Evolutionary conservation across 2,888 invertebrate genomes (phyloP), one percentile per base, ranked within the genome.

Genomic region (Matsumyia berberina): DNA sequence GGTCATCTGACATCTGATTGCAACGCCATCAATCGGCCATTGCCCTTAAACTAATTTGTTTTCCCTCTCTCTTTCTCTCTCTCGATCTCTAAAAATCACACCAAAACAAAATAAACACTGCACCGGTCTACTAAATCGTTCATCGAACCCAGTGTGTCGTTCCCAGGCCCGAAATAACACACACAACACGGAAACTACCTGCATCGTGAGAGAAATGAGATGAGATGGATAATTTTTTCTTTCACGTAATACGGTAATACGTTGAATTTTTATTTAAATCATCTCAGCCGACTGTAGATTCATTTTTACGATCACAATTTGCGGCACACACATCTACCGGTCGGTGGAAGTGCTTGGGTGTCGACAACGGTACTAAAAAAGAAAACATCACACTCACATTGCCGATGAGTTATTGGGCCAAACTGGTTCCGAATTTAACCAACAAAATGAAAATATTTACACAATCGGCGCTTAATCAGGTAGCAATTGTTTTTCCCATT

Each of bases 151-250:
- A 5, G 9, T 35, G 19, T 12, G 19, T 31, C 15, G 11, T n/a
- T n/a, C n/a, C n/a, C n/a, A 7, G 29, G 8, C 9, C 69, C 29
- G 19, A 49, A 49, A 72, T 58, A 72, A 51, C n/a, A 57, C 1
- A n/a, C 11, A 31, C 42, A 69, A 60, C 39, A 49, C 72, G 72
- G 72, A 72, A 72, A 60, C 72, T 72, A 72, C 72, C 72, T 72
- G 72, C 60, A 72, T 31, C 7, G 9, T n/a, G n/a, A n/a, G n/a
- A n/a, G n/a, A n/a, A n/a, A n/a, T 31, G 29, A 29, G 51, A 72
- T 37, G 67, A 31, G 37, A 49, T 37, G 37, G 9, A n/a, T n/a
- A 11, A 37, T 35, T 58, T 58, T 9, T 49, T 51, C 19, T 57
- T 31, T 9, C 19, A 46, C 49, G 15, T 29, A 70, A 70, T 58